phyloP scores from a whole-genome alignment of 2,113 vertebrate species.

The Nannobrachium achirus region DNA sequence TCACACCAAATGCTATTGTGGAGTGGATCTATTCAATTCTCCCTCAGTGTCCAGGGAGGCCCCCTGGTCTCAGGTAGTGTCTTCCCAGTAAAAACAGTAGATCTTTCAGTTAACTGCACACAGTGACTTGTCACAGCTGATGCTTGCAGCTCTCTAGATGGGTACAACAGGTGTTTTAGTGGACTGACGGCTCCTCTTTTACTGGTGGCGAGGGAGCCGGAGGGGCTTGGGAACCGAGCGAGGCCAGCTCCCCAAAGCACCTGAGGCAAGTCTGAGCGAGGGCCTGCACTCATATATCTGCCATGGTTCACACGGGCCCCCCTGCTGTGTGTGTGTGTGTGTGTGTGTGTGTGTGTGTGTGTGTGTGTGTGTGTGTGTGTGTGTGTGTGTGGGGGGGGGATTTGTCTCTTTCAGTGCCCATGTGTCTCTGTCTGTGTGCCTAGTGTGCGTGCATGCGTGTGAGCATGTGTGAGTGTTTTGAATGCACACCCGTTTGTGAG shows the following conservation, averaged over 20 bases:
- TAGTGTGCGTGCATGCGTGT: slow-evolving; percentile 1
- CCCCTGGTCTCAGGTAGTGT: too few relatives aligned
- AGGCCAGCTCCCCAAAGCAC: slow-evolving; percentile 52
- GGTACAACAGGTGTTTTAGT: slow-evolving; percentile 70
- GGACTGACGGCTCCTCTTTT: slow-evolving; percentile 32
- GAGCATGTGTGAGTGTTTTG: too few relatives aligned
- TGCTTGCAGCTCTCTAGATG: slow-evolving; percentile 39
- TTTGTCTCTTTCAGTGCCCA: too few relatives aligned
- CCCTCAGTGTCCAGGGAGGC: too few relatives aligned
- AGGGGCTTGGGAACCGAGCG: slow-evolving; percentile 47
- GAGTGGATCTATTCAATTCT: too few relatives aligned
- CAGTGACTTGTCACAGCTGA: slow-evolving; percentile 18
- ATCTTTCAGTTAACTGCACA: not conserved
- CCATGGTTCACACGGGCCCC: slow-evolving; percentile 47
- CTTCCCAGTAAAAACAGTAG: not conserved
- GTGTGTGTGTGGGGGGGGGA: slow-evolving; percentile 16
- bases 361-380: slow-evolving; percentile 22
- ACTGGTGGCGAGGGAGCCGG: slow-evolving; percentile 61
- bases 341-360: slow-evolving; percentile 7
- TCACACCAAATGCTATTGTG: too few relatives aligned
- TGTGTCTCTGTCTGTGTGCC: slow-evolving; percentile 18
- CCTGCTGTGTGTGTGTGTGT: slow-evolving; percentile 27
- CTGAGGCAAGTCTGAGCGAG: slow-evolving; percentile 47
- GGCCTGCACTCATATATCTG: slow-evolving; percentile 58
- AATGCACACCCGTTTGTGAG: slow-evolving; percentile 19